A percentile compares a stretch with the other conserved stretches of the same genome.
Conservation (phyloP, 2,113 vertebrate species). For the Genyomyrus donnyi region DNA sequence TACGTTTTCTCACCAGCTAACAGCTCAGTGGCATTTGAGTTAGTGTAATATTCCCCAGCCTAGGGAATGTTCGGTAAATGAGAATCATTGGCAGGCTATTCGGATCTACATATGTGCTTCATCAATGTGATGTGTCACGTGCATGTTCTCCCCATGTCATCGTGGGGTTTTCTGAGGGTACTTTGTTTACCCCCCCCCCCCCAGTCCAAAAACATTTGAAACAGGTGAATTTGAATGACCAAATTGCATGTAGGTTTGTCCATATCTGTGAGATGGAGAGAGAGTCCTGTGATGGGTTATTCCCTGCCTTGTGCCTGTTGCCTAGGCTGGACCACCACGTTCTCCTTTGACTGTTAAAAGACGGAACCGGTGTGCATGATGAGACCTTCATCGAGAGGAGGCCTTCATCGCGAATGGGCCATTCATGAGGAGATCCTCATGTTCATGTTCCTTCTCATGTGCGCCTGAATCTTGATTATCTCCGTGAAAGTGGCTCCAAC, state of each 20-base stretch:
- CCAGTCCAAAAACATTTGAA: not conserved
- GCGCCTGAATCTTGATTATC: not conserved
- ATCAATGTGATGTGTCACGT: not conserved
- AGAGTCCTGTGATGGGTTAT: not conserved
- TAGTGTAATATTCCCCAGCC: not conserved
- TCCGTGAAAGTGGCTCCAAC: not conserved
- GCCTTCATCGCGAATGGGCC: not conserved
- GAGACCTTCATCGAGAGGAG: not conserved
- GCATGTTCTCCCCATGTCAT: not conserved
- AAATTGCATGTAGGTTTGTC: not conserved
- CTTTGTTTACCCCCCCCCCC: not conserved
- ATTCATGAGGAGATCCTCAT: not conserved
- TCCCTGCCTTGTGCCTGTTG: not conserved
- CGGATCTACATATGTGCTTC: not conserved
- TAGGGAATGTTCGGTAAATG: not conserved
- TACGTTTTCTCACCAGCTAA: not conserved
- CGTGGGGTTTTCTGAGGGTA: not conserved
- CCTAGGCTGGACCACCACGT: not conserved
- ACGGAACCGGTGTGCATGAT: not conserved
- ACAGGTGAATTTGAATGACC: not conserved
- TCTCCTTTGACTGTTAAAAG: not conserved
- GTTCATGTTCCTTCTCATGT: not conserved
- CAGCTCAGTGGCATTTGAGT: not conserved
- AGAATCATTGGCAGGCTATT: not conserved
- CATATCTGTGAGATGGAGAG: not conserved